A percentile compares a stretch with the other conserved stretches of the same genome.
Evolutionary conservation across 2,113 vertebrate species (phyloP).

Genomic region (Mustelus asterias): DNA sequence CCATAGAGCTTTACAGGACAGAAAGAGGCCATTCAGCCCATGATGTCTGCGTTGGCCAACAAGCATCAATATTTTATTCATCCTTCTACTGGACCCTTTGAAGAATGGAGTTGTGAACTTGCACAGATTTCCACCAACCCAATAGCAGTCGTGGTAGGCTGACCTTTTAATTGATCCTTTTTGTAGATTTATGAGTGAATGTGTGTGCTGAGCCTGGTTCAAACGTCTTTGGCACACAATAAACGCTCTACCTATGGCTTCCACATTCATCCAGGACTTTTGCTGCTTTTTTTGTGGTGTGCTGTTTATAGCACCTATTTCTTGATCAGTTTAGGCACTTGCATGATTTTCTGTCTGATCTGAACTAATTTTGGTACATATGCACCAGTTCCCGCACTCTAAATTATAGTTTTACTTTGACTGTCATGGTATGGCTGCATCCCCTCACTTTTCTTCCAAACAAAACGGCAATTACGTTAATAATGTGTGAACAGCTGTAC

Average conservation of each 20-base stretch:
- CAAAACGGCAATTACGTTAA: constrained; percentile 17
- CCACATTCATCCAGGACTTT: background rate
- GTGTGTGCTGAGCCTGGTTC: background rate
- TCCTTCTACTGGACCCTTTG: background rate
- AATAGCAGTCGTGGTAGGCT: background rate
- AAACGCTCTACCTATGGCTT: background rate
- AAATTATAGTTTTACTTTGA: background rate
- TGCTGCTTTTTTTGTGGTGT: background rate
- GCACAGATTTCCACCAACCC: background rate
- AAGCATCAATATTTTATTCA: background rate
- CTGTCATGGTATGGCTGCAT: background rate
- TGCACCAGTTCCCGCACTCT: background rate
- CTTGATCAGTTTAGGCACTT: background rate
- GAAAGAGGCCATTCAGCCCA: too few species aligned
- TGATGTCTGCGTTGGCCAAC: too few species aligned
- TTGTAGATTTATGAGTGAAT: background rate
- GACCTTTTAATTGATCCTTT: background rate
- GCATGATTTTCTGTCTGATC: background rate
- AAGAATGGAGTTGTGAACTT: background rate
- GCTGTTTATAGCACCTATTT: background rate
- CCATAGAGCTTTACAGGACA: too few species aligned
- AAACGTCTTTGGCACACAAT: background rate
- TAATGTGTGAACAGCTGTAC: constrained; percentile 12
- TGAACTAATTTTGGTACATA: background rate
- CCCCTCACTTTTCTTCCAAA: background rate